Evolutionary conservation across 92 coral and sea anemone genomes (phyloP).

Genomic region (Pocillopora grandis): DNA sequence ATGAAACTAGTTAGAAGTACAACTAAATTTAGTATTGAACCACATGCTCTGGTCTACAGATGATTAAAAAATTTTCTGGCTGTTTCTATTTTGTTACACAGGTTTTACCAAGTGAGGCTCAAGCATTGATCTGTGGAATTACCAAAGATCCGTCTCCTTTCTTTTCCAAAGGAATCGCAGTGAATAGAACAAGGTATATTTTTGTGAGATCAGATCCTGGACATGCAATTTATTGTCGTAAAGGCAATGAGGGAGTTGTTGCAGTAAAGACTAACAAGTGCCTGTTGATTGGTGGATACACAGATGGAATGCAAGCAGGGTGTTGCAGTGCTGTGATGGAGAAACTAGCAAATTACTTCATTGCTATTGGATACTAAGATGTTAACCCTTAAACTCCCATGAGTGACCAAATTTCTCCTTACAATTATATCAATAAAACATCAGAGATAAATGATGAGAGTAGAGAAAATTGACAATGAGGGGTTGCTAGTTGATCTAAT

Average conservation of each 20-base stretch:
- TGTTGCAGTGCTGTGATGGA: slow-evolving; percentile 87
- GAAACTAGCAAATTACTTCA: slow-evolving; percentile 84
- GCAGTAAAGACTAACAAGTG: slow-evolving; percentile 90
- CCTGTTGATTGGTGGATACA: slow-evolving; percentile 89
- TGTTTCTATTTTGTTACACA: neutral
- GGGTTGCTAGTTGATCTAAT: too few relatives aligned
- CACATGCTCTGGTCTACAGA: too few relatives aligned
- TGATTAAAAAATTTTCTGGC: too few relatives aligned
- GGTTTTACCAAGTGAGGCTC: slow-evolving; percentile 90
- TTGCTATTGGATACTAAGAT: slow-evolving; percentile 69
- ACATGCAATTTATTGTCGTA: slow-evolving; percentile 73
- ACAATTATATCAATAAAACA: too few relatives aligned
- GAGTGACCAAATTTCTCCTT: neutral
- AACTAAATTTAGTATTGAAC: too few relatives aligned
- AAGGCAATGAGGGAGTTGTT: slow-evolving; percentile 89
- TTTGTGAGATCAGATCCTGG: slow-evolving; percentile 91
- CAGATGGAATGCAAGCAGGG: slow-evolving; percentile 95
- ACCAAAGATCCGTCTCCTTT: slow-evolving; percentile 81
- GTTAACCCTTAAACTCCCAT: neutral
- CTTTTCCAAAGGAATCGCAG: slow-evolving; percentile 78
- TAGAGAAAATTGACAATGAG: too few relatives aligned
- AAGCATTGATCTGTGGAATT: slow-evolving; percentile 75
- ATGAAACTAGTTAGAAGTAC: too few relatives aligned
- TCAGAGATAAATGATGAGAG: too few relatives aligned
- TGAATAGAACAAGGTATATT: slow-evolving; percentile 71